Conservation (phyloP, 2,797 vertebrate genomes). For the Hafferia zeledoni region DNA sequence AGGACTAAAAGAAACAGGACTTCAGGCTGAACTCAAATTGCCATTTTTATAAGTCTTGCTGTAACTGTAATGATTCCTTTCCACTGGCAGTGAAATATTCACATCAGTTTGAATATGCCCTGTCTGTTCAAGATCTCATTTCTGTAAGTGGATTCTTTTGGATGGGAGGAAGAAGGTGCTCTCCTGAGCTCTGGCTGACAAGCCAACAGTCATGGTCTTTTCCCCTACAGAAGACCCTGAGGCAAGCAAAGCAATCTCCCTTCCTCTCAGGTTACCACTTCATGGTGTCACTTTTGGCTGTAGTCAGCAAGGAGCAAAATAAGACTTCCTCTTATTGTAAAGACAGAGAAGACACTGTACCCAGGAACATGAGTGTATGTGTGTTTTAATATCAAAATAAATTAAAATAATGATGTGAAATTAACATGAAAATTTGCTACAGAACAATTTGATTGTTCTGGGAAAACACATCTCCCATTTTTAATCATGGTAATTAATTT, state of each 20-base stretch:
- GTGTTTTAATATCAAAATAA: constrained; percentile 6
- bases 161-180: background rate
- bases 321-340: background rate
- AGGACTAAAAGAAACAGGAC: background rate
- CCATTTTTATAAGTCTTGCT: background rate
- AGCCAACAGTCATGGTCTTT: background rate
- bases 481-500: constrained; percentile 66
- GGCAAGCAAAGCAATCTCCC: background rate
- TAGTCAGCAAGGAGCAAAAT: background rate
- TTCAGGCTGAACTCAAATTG: background rate
- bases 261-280: background rate
- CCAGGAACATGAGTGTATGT: background rate
- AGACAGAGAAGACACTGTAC: background rate
- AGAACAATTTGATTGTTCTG: constrained; percentile 60
- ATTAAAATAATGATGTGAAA: constrained; percentile 27
- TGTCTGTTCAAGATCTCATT: background rate
- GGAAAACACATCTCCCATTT: constrained; percentile 52
- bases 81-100: background rate
- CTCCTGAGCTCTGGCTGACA: background rate
- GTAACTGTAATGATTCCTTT: background rate
- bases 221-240: accelerated
- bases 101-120: background rate
- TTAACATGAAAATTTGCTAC: background rate
- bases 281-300: background rate
- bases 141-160: accelerated